These are phyloP conservation scores for Myiozetetes cayanensis DNA, from an alignment of 2,113 vertebrate genomes.

Conservation along the genomic window DNA sequence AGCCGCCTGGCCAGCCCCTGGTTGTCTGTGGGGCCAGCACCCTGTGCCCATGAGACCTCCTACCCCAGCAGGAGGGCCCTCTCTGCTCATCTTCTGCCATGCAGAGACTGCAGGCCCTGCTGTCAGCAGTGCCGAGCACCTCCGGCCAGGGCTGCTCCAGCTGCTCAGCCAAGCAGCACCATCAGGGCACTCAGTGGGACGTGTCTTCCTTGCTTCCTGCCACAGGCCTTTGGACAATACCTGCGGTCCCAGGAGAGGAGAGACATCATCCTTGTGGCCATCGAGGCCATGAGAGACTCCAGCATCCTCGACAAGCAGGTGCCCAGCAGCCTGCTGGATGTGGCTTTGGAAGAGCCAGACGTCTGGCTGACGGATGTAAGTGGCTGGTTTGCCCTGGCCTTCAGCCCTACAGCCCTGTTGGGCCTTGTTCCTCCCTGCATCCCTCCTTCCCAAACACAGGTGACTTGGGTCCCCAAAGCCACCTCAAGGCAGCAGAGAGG, in stretches of 20 bases:
- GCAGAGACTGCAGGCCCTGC: not conserved
- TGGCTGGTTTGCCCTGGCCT: too few relatives aligned
- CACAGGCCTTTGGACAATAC: not conserved
- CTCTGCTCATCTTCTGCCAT: not conserved
- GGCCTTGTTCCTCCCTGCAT: not conserved
- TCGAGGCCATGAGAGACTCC: rapidly evolving
- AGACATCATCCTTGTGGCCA: not conserved
- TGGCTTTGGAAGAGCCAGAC: not conserved
- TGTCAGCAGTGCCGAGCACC: not conserved
- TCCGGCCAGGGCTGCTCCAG: not conserved
- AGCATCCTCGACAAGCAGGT: not conserved
- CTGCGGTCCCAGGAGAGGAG: not conserved
- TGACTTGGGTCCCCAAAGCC: not conserved
- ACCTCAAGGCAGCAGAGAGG: rapidly evolving
- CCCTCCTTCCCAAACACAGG: not conserved
- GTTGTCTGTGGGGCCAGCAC: not conserved
- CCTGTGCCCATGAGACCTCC: not conserved
- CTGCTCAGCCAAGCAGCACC: not conserved
- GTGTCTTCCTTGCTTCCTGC: not conserved
- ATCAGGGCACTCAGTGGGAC: not conserved
- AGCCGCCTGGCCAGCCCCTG: not conserved
- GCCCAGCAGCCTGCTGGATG: not conserved
- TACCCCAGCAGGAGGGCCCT: not conserved
- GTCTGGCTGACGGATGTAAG: not conserved
- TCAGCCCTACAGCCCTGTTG: not conserved